Conservation (phyloP, 2,797 vertebrate genomes). For the Peromyscus aztecus region DNA sequence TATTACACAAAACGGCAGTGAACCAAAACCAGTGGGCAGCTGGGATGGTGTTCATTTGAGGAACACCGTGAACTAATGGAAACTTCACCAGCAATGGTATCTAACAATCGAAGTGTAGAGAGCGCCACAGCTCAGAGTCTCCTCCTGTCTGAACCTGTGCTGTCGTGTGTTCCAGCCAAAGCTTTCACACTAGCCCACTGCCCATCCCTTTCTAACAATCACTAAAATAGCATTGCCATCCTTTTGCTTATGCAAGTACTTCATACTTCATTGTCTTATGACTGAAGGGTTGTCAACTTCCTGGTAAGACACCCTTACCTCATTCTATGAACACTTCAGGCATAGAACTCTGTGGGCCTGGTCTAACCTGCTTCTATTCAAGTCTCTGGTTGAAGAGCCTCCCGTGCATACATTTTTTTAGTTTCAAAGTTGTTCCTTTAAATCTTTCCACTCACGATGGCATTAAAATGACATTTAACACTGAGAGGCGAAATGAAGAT, state of each 20-base stretch:
- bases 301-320: background rate
- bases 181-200: background rate
- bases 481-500: conserved; percentile 35
- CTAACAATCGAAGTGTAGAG: background rate
- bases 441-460: background rate
- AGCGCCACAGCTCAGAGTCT: background rate
- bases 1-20: background rate
- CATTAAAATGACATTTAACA: conserved; percentile 51
- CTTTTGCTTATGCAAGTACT: conserved; percentile 1
- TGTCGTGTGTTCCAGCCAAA: background rate
- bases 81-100: background rate
- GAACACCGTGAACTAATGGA: background rate
- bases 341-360: background rate
- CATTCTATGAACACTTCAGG: background rate
- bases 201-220: background rate
- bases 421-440: conserved; percentile 27
- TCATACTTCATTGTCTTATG: conserved; percentile 36
- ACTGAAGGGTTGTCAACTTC: conserved; percentile 1
- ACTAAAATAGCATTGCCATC: conserved; percentile 18
- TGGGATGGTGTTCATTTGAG: background rate
- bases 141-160: background rate
- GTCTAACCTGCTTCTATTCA: conserved; percentile 34
- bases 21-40: background rate
- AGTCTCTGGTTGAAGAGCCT: background rate
- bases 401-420: background rate